Percentiles rank a stretch among this genome's conserved stretches.
phyloP scores from a whole-genome alignment of 2,888 invertebrate species.

The Coelinius sp. region DNA sequence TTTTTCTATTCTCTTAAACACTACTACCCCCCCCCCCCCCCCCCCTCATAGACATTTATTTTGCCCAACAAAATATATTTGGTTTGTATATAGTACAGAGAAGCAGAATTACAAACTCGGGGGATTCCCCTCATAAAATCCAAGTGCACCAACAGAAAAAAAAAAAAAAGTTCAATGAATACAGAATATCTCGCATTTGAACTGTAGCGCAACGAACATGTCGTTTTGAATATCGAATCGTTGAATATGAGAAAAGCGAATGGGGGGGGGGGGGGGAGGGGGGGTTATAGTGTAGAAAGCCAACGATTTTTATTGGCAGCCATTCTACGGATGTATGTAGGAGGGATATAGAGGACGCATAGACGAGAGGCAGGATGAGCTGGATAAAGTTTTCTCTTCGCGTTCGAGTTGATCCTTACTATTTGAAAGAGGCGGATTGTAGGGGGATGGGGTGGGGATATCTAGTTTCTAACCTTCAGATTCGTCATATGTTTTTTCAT shows the following conservation, averaged over 20 bases:
- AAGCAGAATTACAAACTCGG: conserved; percentile 15
- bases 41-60: not conserved
- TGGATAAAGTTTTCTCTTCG: conserved; percentile 38
- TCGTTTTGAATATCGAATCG: conserved; percentile 32
- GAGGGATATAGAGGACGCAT: conserved; percentile 24
- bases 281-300: conserved; percentile 7
- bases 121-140: conserved; percentile 18
- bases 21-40: not conserved
- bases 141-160: conserved; percentile 19
- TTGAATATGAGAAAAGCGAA: conserved; percentile 22
- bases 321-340: conserved; percentile 27
- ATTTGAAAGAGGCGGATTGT: not conserved
- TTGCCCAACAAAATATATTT: not conserved
- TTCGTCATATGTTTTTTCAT: conserved; percentile 9
- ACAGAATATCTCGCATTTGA: conserved; percentile 45
- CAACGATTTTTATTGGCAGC: conserved; percentile 40
- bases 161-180: conserved; percentile 46
- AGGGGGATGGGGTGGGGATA: not conserved
- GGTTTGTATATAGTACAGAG: conserved; percentile 19
- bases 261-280: not conserved
- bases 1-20: not conserved
- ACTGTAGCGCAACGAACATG: conserved; percentile 16
- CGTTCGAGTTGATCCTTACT: conserved; percentile 18
- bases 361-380: conserved; percentile 34
- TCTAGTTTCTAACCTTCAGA: conserved; percentile 27